Evolutionary conservation across 2,888 invertebrate species (phyloP).

Genomic region (Meloe dianella): DNA sequence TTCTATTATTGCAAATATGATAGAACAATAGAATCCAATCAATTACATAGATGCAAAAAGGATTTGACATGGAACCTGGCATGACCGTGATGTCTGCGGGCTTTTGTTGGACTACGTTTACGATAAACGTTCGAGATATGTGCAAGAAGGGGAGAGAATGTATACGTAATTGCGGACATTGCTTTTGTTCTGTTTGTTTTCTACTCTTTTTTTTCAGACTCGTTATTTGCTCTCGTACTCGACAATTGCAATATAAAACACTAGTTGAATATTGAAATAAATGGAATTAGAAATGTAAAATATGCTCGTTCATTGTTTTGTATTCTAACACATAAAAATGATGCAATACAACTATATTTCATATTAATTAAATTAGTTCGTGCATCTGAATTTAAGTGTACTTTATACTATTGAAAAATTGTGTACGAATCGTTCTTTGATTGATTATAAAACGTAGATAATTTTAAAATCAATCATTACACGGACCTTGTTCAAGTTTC

Average conservation of each 20-base stretch:
- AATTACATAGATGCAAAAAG: conserved; percentile 35
- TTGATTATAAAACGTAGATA: background rate
- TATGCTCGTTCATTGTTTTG: background rate
- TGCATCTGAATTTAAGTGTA: conserved; percentile 21
- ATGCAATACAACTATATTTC: background rate
- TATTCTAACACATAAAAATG: background rate
- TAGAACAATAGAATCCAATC: conserved; percentile 13
- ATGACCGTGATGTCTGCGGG: conserved; percentile 34
- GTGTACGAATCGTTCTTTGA: background rate
- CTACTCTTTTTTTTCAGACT: background rate
- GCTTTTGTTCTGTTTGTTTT: background rate
- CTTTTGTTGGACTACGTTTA: conserved; percentile 19
- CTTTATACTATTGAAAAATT: background rate
- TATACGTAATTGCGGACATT: conserved; percentile 3
- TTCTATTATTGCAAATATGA: conserved; percentile 8
- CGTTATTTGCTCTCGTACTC: background rate
- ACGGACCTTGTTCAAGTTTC: background rate
- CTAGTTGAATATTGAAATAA: background rate
- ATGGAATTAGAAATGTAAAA: background rate
- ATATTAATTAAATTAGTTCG: background rate
- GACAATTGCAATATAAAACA: conserved; percentile 4
- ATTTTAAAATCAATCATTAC: background rate
- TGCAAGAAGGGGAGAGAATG: conserved; percentile 1
- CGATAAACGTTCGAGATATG: conserved; percentile 30
- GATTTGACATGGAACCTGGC: conserved; percentile 31